Base-by-base conservation (phyloP, 2,888 invertebrate genomes). In the Drosophila glabriapex region DNA sequence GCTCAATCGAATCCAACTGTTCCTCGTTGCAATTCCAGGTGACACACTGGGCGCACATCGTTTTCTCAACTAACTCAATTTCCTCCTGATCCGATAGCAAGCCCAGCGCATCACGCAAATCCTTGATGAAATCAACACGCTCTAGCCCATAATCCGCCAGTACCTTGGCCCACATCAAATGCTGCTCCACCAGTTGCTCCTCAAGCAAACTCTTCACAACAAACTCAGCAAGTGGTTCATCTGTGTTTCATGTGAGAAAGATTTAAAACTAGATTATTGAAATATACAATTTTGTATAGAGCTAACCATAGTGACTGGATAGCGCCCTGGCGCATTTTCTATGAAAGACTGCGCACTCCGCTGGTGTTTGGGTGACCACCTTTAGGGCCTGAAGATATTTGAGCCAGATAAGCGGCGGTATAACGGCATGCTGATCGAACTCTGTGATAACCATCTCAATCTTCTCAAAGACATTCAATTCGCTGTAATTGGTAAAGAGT, bases 131-230 rank as follows among this genome's bases (percentile, higher is more conserved):
- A 50, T 85, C 72, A 0, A 55, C 37, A 28, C 82, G 73, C 31
- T 82, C 83, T 0, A 88, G 19, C 2, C 76, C 70, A 49, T 85
- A 85, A 29, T 85, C 89, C 4, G 77, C 61, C 16, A 85, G 16
- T 22, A 85, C 0, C 1, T 76, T 78, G 5, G 54, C 56, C 83
- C 82, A 85, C 28, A 85, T 46, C 5, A 54, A 9, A 0, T 50
- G 31, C 25, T 68, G 52, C 3, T 62, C 41, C 14, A 37, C 25
- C 4, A 81, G n/a, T 3, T 63, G 53, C 37, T 59, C 46, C 9
- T 70, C 59, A 19, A 41, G 22, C 22, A 88, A 49, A 19, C 58
- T 39, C 1, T 50, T 41, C 0, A 73, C 53, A 7, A 88, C 35
- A 46, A 76, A 82, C 3, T 76, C 73, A 16, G 80, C 77, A 39